These are phyloP conservation scores for Leptarthrus brevirostris DNA, from an alignment of 2,888 invertebrate genomes.

Conservation along the genomic window DNA sequence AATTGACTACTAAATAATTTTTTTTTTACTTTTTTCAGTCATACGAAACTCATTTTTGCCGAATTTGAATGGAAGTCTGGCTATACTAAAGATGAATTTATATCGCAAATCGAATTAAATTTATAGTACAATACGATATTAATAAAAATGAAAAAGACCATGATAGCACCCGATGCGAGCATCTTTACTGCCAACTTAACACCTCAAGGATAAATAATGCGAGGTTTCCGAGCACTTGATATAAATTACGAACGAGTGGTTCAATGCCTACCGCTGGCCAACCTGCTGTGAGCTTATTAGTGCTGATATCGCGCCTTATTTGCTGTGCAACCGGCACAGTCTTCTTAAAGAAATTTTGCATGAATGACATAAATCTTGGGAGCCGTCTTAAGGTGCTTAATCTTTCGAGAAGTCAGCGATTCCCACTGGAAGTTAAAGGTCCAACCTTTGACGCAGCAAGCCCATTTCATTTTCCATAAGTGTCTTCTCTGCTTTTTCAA, in stretches of 20 bases:
- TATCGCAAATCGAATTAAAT: constrained; percentile 41
- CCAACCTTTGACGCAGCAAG: constrained; percentile 27
- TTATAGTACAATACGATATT: constrained; percentile 7
- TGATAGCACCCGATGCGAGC: constrained; percentile 35
- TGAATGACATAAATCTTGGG: constrained; percentile 50
- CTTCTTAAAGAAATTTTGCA: constrained; percentile 35
- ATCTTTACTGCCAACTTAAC: constrained; percentile 50
- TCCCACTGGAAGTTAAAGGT: constrained; percentile 39
- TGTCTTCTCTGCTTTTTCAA: constrained; percentile 20
- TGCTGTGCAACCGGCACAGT: constrained; percentile 20
- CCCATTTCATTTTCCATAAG: constrained; percentile 45
- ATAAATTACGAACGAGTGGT: constrained; percentile 45
- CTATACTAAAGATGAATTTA: constrained; percentile 23
- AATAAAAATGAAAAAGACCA: background rate
- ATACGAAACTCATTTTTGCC: too few relatives aligned
- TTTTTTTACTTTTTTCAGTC: too few relatives aligned
- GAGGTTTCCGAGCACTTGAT: constrained; percentile 22
- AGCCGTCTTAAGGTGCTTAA: constrained; percentile 43
- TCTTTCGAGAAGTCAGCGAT: constrained; percentile 44
- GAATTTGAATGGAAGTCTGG: too few relatives aligned
- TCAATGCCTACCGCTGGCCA: constrained; percentile 49
- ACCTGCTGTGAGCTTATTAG: constrained; percentile 54
- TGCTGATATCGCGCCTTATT: constrained; percentile 53
- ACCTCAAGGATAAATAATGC: constrained; percentile 46
- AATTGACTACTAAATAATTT: too few relatives aligned